phyloP scores from a whole-genome alignment of 2,797 vertebrate species.

The Halcyon smyrnensis region DNA sequence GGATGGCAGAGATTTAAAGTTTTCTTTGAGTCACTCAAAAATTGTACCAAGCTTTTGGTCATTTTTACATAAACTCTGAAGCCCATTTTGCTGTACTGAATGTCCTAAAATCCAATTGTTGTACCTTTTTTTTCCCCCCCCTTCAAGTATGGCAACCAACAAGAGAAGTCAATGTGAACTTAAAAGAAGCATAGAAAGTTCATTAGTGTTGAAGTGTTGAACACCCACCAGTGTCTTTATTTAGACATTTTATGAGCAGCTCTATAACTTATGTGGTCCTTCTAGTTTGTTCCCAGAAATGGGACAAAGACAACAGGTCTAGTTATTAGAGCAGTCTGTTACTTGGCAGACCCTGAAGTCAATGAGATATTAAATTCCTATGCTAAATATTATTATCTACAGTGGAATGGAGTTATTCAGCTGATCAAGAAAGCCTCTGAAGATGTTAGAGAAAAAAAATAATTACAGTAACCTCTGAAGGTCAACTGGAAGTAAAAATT shows the following conservation, averaged over 20 bases:
- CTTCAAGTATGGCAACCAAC: neutral
- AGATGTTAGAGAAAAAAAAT: neutral
- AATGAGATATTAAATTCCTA: neutral
- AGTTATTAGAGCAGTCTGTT: neutral
- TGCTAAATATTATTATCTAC: slow-evolving; percentile 10
- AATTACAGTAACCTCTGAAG: neutral
- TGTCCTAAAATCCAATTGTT: neutral
- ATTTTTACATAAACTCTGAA: neutral
- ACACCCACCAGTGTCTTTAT: neutral
- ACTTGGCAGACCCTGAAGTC: neutral
- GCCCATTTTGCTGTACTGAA: neutral
- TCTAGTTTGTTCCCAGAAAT: neutral
- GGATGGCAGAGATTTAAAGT: neutral
- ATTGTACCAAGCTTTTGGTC: neutral
- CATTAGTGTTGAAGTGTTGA: no score
- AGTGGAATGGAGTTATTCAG: neutral
- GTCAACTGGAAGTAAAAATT: neutral
- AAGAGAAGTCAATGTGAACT: neutral
- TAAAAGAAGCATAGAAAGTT: no score
- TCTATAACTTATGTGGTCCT: neutral
- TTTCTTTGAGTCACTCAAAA: neutral
- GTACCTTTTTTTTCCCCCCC: no score
- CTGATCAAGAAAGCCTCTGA: slow-evolving; percentile 9
- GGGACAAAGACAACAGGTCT: neutral
- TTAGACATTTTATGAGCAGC: neutral